Conservation (phyloP, 1,140 invertebrate genomes). For the Uloborus diversus region DNA sequence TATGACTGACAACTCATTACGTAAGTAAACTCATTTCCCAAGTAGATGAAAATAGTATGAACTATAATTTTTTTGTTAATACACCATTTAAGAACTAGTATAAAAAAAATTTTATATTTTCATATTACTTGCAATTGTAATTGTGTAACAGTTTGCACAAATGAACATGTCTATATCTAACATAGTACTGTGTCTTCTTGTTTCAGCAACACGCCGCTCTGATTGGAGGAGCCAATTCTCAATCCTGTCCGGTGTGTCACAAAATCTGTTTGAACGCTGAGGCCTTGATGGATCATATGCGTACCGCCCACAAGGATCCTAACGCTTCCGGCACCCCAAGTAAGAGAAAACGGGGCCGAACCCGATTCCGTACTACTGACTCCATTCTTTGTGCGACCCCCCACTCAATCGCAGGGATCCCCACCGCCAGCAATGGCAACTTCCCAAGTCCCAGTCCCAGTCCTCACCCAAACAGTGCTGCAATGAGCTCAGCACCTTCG, state of each 20-base stretch:
- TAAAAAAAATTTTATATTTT: too few species aligned
- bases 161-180: too few species aligned
- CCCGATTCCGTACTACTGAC: constrained; percentile 60
- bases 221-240: constrained; percentile 83
- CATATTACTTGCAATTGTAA: too few species aligned
- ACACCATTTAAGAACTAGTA: too few species aligned
- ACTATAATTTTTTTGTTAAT: too few species aligned
- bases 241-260: constrained; percentile 86
- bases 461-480: constrained; percentile 35
- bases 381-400: constrained; percentile 51
- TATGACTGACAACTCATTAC: too few species aligned
- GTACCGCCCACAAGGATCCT: constrained; percentile 91
- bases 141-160: too few species aligned
- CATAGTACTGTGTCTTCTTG: constrained; percentile 64
- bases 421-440: constrained; percentile 19
- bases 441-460: constrained; percentile 33
- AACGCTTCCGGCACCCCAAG: constrained; percentile 86
- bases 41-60: too few species aligned
- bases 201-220: constrained; percentile 93
- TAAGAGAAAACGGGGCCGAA: constrained; percentile 71
- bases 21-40: too few species aligned
- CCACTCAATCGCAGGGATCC: constrained; percentile 23
- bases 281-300: constrained; percentile 94
- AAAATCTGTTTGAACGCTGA: constrained; percentile 91
- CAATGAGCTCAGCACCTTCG: constrained; percentile 13